Conservation (phyloP, 2,888 invertebrate genomes). For the Heliconius sara region DNA sequence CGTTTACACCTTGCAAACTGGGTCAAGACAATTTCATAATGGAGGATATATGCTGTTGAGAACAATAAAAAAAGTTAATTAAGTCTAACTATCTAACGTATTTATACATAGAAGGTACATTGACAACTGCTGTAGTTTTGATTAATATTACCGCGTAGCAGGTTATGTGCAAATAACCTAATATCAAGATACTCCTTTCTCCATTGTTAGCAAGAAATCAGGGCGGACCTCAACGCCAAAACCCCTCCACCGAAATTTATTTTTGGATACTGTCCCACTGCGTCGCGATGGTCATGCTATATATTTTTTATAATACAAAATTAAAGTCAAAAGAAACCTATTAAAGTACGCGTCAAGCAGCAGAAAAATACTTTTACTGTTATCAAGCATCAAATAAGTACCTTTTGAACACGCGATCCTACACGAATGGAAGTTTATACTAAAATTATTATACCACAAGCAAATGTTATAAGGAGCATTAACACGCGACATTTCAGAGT, state of each 20-base stretch:
- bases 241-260: no score
- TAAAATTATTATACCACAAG: not conserved
- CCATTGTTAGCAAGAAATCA: not conserved
- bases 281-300: not conserved
- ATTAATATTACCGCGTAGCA: not conserved
- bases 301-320: not conserved
- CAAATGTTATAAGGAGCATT: constrained; percentile 6
- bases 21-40: constrained; percentile 36
- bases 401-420: constrained; percentile 8
- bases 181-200: not conserved
- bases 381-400: constrained; percentile 25
- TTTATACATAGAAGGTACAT: not conserved
- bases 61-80: constrained; percentile 25
- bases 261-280: no score
- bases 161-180: not conserved
- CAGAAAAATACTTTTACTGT: constrained; percentile 19
- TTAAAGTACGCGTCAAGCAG: not conserved
- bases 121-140: not conserved
- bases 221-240: not conserved
- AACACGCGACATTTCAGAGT: not conserved
- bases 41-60: constrained; percentile 27
- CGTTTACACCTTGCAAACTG: constrained; percentile 35
- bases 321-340: not conserved
- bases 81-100: constrained; percentile 3
- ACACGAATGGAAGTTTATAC: constrained; percentile 1